A percentile compares a stretch with the other conserved stretches of the same genome.
Evolutionary conservation across 2,888 invertebrate species (phyloP).

Genomic region (Euzetes globulus): DNA sequence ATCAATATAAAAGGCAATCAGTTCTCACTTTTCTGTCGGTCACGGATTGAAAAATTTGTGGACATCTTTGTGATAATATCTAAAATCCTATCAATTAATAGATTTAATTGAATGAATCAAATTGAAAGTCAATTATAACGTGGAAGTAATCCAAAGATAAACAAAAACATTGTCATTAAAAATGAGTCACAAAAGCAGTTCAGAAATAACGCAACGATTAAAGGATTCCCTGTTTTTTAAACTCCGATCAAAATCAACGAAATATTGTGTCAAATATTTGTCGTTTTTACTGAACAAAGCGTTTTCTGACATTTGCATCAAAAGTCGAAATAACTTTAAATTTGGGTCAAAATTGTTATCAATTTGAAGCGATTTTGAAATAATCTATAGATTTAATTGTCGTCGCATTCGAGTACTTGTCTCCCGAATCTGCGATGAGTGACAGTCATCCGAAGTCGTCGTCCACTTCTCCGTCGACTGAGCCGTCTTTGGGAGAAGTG

Average conservation of each 20-base stretch:
- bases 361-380: too few species aligned
- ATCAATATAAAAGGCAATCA: background rate
- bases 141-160: background rate
- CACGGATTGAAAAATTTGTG: constrained; percentile 24
- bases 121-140: background rate
- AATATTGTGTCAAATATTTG: background rate
- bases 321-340: background rate
- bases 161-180: background rate
- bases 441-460: constrained; percentile 30
- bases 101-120: background rate
- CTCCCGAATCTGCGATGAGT: constrained; percentile 18
- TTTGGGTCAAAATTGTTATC: too few species aligned
- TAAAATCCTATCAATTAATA: background rate
- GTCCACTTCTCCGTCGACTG: background rate
- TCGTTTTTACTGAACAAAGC: background rate
- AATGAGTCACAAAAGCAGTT: background rate
- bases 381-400: too few species aligned
- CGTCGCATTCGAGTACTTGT: background rate
- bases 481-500: constrained; percentile 55
- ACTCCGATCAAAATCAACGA: too few species aligned
- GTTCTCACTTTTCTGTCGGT: constrained; percentile 32
- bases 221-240: background rate
- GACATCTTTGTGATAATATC: background rate
- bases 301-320: background rate
- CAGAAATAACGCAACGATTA: background rate